Base-by-base conservation (phyloP, 2,888 invertebrate genomes). In the Mylabris sibirica region DNA sequence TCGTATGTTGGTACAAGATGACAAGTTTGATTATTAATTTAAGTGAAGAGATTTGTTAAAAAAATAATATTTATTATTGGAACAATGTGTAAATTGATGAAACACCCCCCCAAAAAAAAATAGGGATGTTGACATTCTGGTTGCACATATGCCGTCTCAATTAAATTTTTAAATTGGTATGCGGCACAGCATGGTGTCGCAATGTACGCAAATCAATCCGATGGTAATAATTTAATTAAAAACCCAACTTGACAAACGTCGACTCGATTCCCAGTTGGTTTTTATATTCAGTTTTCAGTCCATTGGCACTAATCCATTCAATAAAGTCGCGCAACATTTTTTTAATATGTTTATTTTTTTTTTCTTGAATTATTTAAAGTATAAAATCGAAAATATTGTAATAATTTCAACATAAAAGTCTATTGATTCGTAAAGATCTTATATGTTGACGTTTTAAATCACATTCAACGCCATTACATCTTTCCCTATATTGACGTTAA, bases 201-300 rank as follows among this genome's bases (percentile, higher is more conserved):
- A 72, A 69, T 74, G 75, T 77, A 75, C 76, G 75, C 77, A 76
- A 77, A 78, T 78, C 76, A 77, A 77, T 77, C 73, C 78, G 76
- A 71, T 74, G 73, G 77, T 76, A 75, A 74, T 77, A 77, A 77
- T 77, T 78, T 75, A 77, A 77, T 77, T 77, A 76, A 76, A 78
- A 78, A 77, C 57, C 69, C 63, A 66, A 49, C 49, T 49, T 49
- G 49, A 49, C 49, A 49, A 64, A 62, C 66, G 63, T 69, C 69
- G 44, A 68, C 61, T 68, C 64, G 65, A 69, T 69, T 66, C 69
- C 69, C 63, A 60, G 69, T 69, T 49, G 49, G 49, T 49, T 20
- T 49, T 66, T 69, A 66, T 69, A 69, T 69, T 69, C 63, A 69
- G 66, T 66, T 69, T 69, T 59, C 63, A 66, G 66, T 38, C 63